Percentiles rank a stretch among this genome's conserved stretches.
These are phyloP conservation scores for Fratercula arctica DNA, from an alignment of 2,797 vertebrate genomes.

Conservation along the genomic window DNA sequence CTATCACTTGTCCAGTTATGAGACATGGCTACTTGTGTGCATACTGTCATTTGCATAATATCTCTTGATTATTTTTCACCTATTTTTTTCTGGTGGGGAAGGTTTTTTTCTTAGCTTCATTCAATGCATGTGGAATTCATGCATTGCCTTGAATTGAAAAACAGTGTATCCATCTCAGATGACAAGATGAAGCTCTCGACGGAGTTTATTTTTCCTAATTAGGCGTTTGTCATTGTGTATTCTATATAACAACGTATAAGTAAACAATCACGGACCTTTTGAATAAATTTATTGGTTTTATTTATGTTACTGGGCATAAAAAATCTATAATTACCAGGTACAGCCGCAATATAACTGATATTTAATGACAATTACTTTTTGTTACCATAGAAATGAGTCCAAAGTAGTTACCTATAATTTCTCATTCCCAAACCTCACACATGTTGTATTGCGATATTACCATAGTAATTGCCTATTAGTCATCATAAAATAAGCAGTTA, in stretches of 20 bases:
- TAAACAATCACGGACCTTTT: constrained; percentile 78
- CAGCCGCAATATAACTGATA: constrained; percentile 77
- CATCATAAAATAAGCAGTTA: constrained; percentile 83
- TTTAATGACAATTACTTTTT: constrained; percentile 86
- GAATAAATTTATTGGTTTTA: constrained; percentile 83
- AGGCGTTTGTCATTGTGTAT: constrained; percentile 73
- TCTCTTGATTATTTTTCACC: not conserved
- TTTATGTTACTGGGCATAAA: constrained; percentile 81
- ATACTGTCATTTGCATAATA: not conserved
- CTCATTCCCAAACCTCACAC: constrained; percentile 81
- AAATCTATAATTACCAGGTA: constrained; percentile 85
- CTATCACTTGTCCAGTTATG: not conserved
- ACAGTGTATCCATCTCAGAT: constrained; percentile 57
- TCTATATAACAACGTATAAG: constrained; percentile 63
- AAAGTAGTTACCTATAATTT: constrained; percentile 82
- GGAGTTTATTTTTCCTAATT: constrained; percentile 80
- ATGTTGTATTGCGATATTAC: constrained; percentile 82
- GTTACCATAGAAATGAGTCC: constrained; percentile 86
- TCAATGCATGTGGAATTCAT: not conserved
- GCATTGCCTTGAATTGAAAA: constrained; percentile 52
- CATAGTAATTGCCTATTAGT: constrained; percentile 87
- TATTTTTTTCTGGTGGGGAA: not conserved
- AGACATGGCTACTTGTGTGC: not conserved
- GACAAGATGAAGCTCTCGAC: constrained; percentile 65
- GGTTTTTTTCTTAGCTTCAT: not conserved